These are phyloP conservation scores for Sebastolobus altivelis DNA, from an alignment of 2,797 vertebrate species.

Conservation along the genomic window DNA sequence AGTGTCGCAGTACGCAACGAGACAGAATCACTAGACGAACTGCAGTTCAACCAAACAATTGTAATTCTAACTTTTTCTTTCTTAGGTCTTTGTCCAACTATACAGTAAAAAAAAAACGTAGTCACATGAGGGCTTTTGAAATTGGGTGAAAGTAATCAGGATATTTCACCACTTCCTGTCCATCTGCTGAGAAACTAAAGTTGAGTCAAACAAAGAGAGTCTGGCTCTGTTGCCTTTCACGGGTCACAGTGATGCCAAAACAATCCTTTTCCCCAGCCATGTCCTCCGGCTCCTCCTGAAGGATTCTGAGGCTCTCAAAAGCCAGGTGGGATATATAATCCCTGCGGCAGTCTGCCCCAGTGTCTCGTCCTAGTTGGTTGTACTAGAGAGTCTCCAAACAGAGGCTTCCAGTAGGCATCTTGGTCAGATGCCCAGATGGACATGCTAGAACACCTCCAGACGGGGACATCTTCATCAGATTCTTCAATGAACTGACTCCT, in stretches of 20 bases:
- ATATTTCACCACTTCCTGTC: neutral
- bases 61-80: neutral
- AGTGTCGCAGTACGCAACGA: neutral
- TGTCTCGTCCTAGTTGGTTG: constrained; percentile 19
- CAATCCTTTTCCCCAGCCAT: neutral
- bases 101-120: neutral
- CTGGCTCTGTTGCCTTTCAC: neutral
- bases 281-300: constrained; percentile 16
- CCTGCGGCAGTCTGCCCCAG: constrained; percentile 1
- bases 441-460: constrained; percentile 7
- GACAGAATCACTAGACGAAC: neutral
- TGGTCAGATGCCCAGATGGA: constrained; percentile 21
- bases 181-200: neutral
- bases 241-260: neutral
- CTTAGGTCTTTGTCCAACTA: neutral
- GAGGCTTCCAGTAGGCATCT: constrained; percentile 12
- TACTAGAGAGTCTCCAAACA: constrained; percentile 13
- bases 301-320: constrained; percentile 20
- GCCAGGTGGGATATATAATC: constrained; percentile 23
- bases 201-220: neutral
- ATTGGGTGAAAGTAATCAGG: neutral
- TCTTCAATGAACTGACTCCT: neutral
- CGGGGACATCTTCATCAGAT: neutral
- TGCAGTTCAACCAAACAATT: constrained; percentile 7
- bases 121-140: neutral